phyloP scores from a whole-genome alignment of 2,113 vertebrate genomes.

The Phylloscopus trochilus region DNA sequence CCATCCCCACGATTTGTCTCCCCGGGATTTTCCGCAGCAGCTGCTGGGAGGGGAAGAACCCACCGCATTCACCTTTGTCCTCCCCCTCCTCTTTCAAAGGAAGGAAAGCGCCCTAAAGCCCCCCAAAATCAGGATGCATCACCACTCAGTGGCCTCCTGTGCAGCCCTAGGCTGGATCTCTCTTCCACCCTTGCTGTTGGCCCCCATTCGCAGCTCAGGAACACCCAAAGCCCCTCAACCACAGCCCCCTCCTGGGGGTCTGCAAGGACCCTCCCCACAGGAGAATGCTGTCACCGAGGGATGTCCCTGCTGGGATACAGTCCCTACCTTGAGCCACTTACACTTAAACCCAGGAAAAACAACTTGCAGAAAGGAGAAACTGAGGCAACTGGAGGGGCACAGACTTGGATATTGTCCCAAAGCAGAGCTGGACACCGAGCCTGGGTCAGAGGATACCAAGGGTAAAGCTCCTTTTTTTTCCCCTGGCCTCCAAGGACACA shows the following conservation, averaged over 20 bases:
- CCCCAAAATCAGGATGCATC: neutral
- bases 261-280: neutral
- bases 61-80: neutral
- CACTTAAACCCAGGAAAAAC: accelerated
- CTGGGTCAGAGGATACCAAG: accelerated
- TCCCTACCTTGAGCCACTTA: neutral
- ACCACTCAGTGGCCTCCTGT: neutral
- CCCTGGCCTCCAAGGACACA: accelerated
- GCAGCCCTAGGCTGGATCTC: neutral
- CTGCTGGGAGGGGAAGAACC: neutral
- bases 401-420: accelerated
- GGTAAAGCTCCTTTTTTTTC: neutral
- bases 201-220: neutral
- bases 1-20: neutral
- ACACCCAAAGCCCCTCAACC: neutral
- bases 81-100: neutral
- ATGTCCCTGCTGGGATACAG: neutral
- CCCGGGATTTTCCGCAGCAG: neutral
- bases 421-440: neutral
- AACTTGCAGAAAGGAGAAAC: neutral
- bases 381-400: neutral
- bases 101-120: neutral
- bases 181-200: neutral
- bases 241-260: neutral
- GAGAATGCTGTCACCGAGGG: neutral